These are phyloP conservation scores for Eupithecia vulgata DNA, from an alignment of 2,888 invertebrate genomes.

Conservation along the genomic window DNA sequence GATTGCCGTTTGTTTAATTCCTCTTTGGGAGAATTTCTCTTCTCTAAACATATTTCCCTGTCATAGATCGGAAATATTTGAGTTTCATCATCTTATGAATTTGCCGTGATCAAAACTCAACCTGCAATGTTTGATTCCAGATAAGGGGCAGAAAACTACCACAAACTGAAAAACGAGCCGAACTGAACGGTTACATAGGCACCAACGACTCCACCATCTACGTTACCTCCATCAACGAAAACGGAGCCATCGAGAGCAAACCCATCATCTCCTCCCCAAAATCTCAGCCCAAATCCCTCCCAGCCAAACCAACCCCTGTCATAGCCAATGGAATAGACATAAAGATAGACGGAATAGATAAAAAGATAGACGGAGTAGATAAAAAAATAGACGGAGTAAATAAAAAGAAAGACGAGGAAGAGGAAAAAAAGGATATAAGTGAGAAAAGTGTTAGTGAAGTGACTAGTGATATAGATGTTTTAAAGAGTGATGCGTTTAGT, in stretches of 20 bases:
- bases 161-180: conserved; percentile 81
- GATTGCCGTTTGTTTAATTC: neutral
- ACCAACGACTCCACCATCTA: conserved; percentile 88
- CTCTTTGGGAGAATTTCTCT: neutral
- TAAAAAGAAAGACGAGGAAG: conserved; percentile 57
- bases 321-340: conserved; percentile 75
- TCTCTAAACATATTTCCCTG: neutral
- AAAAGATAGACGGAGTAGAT: conserved; percentile 63
- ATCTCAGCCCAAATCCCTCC: conserved; percentile 74
- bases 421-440: conserved; percentile 72
- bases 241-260: conserved; percentile 78
- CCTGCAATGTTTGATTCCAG: conserved; percentile 68
- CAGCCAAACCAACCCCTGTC: conserved; percentile 76
- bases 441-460: conserved; percentile 74
- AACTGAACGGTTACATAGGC: conserved; percentile 92
- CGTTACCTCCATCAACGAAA: conserved; percentile 89
- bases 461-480: conserved; percentile 77
- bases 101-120: neutral
- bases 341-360: conserved; percentile 55
- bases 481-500: conserved; percentile 74
- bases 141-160: conserved; percentile 85
- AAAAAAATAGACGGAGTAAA: conserved; percentile 46
- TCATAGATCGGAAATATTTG: neutral
- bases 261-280: conserved; percentile 79
- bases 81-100: too few relatives aligned